Conservation (phyloP, 2,113 vertebrate genomes). For the Balaeniceps rex region DNA sequence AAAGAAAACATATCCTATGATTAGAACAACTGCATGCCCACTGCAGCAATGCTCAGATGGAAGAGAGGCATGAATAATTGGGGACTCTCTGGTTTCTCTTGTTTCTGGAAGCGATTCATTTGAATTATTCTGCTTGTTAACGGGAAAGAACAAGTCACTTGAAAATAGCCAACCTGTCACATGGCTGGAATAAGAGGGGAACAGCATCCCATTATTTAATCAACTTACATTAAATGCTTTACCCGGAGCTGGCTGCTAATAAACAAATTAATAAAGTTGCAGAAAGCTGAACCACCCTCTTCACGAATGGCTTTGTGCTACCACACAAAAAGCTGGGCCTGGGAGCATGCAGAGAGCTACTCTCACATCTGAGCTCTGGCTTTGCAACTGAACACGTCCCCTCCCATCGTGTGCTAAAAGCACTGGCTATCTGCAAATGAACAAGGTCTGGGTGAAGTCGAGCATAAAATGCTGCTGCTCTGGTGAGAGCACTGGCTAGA, state of each 20-base stretch:
- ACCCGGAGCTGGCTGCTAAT: neutral
- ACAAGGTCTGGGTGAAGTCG: neutral
- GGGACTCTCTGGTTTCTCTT: neutral
- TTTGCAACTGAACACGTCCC: neutral
- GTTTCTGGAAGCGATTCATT: neutral
- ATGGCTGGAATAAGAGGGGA: neutral
- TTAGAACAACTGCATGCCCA: neutral
- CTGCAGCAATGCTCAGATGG: neutral
- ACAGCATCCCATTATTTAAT: neutral
- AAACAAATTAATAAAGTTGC: neutral
- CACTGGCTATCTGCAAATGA: neutral
- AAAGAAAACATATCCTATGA: neutral
- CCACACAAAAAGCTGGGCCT: neutral
- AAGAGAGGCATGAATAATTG: neutral
- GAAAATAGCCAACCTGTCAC: neutral
- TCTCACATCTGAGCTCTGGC: neutral
- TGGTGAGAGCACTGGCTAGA: neutral
- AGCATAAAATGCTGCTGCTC: neutral
- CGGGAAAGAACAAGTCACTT: neutral
- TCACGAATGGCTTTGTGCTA: neutral
- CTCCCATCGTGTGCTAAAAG: neutral
- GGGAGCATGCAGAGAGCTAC: neutral
- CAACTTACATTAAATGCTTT: neutral
- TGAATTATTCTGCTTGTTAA: conserved; percentile 4
- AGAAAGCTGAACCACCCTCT: neutral